phyloP scores from a whole-genome alignment of 2,113 vertebrate species.

The Cervus canadensis region DNA sequence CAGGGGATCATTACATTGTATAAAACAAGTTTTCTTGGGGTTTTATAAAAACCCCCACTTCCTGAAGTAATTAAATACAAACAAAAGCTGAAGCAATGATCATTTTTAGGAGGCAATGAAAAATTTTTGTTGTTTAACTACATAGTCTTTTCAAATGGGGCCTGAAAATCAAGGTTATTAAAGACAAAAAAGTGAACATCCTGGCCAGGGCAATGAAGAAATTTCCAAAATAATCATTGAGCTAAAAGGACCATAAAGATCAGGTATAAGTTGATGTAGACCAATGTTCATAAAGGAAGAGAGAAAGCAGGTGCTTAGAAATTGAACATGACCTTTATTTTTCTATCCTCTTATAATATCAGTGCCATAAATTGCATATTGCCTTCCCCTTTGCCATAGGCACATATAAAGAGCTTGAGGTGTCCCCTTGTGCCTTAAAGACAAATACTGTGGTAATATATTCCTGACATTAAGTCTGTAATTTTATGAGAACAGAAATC shows the following conservation, averaged over 20 bases:
- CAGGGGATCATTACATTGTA: not conserved
- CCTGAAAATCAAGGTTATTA: slow-evolving; percentile 7
- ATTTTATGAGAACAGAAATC: not conserved
- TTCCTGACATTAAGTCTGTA: not conserved
- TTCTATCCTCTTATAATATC: not conserved
- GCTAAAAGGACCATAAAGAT: not conserved
- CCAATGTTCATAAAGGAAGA: not conserved
- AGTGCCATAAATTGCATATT: not conserved
- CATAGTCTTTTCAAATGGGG: not conserved
- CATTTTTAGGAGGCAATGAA: not conserved
- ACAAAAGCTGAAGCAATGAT: not conserved
- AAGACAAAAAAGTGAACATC: not conserved
- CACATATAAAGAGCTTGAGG: not conserved
- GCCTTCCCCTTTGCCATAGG: not conserved
- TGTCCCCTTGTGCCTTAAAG: not conserved
- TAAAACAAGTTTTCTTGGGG: not conserved
- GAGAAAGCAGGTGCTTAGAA: not conserved
- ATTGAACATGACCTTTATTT: not conserved
- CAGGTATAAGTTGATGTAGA: not conserved
- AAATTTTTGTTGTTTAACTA: not conserved
- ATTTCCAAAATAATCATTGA: not conserved
- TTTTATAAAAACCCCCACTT: not conserved
- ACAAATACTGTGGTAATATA: not conserved
- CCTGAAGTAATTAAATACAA: not conserved
- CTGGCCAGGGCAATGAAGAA: not conserved